Base-by-base conservation (phyloP, 2,888 invertebrate species). In the Argyra leucocephala region DNA sequence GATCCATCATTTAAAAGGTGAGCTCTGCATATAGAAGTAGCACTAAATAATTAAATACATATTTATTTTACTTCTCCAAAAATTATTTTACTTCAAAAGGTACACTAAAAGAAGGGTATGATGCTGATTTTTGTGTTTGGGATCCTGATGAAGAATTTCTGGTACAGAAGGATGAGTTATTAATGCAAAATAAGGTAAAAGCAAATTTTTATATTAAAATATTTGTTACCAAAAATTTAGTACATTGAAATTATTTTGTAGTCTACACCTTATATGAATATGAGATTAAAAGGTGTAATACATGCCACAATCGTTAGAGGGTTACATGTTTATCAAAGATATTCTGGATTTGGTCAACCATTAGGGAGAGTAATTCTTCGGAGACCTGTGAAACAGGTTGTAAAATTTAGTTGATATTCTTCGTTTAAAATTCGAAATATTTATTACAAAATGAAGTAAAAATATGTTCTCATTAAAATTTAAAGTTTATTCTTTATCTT, bases 81-180 rank as follows among this genome's bases (percentile, higher is more conserved):
- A 12, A 18, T 48, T 18, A 48, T 18, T 18, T 48, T 48, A 12
- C 1, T 31, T 31, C 9, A 10, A 6, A 18, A 48, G 48, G 48
- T 48, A 18, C 18, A 3, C 77, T 90, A 31, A 79, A 80, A 62
- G 80, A 81, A 6, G 88, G 87, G 6, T 82, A 82, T 64, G 88
- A 90, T 72, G 90, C 88, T 0, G 90, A 90, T 74, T 82, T 90
- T 61, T 85, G 89, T 63, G 82, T 88, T 69, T 89, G 89, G 82
- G 83, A 88, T 75, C 86, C 89, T 1, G 83, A 87, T 4, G 82
- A 82, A 61, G 80, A 81, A 26, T 85, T 86, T 71, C 76, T 76
- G 59, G 85, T 88, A 10, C 79, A 81, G 15, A 74, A 82, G 63
- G 82, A 83, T n/a, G 82, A 81, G 26, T 84, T 88, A 69, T 80